Base-by-base conservation (phyloP, 2,113 vertebrate genomes). In the Sarotherodon lohbergeri region DNA sequence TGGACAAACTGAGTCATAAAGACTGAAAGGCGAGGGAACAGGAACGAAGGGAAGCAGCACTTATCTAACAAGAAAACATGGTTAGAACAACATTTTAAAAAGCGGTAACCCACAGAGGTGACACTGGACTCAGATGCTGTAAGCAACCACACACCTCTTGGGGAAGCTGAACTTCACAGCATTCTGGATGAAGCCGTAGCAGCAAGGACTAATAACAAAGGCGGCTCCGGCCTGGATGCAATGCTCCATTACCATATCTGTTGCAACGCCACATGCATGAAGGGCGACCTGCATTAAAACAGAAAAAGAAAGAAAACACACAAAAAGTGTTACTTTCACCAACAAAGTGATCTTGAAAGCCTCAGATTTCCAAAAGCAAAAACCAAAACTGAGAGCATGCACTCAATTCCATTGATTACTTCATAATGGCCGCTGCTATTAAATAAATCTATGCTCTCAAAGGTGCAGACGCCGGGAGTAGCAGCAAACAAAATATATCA, bases 101-200 rank as follows among this genome's bases (percentile, higher is more conserved):
- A 56, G 46, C 3, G 68, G 55, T 39, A 22, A 39, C 14, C 27
- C 6, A 29, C 39, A 85, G 76, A 73, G 4, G 7, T 50, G 80
- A 83, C 81, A 19, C 24, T 24, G 52, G 39, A 52, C 34, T 3
- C 43, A 84, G 41, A 55, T 43, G 73, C 3, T 3, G 54, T 6
- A 22, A 14, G 71, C 32, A 27, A 63, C 34, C 57, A 94, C 93
- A 79, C 78, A 99, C 99, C 99, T 99, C 94, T 94, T 97, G 76
- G 99, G 98, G 91, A 99, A 99, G 79, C 93, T 96, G 94, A 98
- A 98, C 95, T 98, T 99, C 80, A 97, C 85, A 3, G 98, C 99
- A 50, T 99, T 99, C 93, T 99, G 98, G 91, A 99, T 97, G 95
- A 99, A 99, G 80, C 99, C 99, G 0, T 99, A 99, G 94, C 99